These are phyloP conservation scores for Pampus argenteus DNA, from an alignment of 2,797 vertebrate genomes.

Conservation along the genomic window DNA sequence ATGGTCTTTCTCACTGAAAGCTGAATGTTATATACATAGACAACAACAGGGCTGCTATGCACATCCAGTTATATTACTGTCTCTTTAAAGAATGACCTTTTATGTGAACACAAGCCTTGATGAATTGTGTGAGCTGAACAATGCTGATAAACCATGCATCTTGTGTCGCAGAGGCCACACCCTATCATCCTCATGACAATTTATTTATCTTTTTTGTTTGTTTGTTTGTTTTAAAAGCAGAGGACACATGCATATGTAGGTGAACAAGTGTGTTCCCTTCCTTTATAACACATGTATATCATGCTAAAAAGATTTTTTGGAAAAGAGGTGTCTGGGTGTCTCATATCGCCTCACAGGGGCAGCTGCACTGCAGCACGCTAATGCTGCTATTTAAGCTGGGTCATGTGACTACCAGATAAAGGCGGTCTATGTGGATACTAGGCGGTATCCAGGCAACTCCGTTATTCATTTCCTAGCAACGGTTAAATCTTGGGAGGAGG, in stretches of 20 bases:
- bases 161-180: constrained; percentile 22
- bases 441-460: constrained; percentile 80
- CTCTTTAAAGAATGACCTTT: constrained; percentile 4
- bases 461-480: constrained; percentile 82
- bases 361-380: constrained; percentile 64
- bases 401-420: constrained; percentile 81
- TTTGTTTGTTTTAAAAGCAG: too few species aligned
- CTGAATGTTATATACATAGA: constrained; percentile 19
- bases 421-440: constrained; percentile 70
- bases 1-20: not conserved
- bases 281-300: not conserved
- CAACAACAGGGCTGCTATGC: not conserved
- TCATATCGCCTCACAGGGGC: constrained; percentile 46
- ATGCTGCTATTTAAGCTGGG: constrained; percentile 71
- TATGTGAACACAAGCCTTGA: not conserved
- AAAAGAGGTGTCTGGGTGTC: constrained; percentile 15
- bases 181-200: not conserved
- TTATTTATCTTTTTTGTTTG: not conserved
- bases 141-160: not conserved
- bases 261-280: constrained; percentile 13
- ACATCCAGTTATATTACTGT: constrained; percentile 1
- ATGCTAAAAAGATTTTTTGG: constrained; percentile 11
- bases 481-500: constrained; percentile 61
- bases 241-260: not conserved
- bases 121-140: not conserved